Evolutionary conservation across 2,113 vertebrate species (phyloP).

Genomic region (Lampris megalopsis): DNA sequence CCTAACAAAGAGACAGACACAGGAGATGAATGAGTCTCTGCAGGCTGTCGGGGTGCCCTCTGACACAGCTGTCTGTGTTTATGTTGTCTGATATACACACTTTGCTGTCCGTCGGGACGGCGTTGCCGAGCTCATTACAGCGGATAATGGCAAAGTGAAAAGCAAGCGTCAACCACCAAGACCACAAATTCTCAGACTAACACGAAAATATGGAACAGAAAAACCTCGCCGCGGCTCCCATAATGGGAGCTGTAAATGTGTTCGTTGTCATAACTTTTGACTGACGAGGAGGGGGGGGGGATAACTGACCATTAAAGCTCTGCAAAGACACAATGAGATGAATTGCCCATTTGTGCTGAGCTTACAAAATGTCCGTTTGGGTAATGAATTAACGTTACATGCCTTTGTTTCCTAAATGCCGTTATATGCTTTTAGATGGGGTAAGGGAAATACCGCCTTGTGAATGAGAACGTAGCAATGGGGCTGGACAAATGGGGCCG

Average conservation of each 20-base stretch:
- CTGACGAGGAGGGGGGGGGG: slow-evolving; percentile 14
- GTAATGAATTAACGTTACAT: slow-evolving; percentile 29
- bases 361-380: slow-evolving; percentile 26
- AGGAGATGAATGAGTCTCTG: slow-evolving; percentile 69
- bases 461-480: slow-evolving; percentile 30
- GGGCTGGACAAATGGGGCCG: slow-evolving; percentile 30
- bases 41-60: slow-evolving; percentile 65
- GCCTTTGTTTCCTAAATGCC: slow-evolving; percentile 36
- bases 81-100: slow-evolving; percentile 64
- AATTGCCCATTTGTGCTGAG: slow-evolving; percentile 12
- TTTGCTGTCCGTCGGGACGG: slow-evolving; percentile 37
- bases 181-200: slow-evolving; percentile 33
- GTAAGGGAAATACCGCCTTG: slow-evolving; percentile 16
- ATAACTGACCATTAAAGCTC: slow-evolving; percentile 1
- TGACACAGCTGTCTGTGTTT: slow-evolving; percentile 71
- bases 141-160: slow-evolving; percentile 37
- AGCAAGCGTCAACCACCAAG: slow-evolving; percentile 16
- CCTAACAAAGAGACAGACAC: slow-evolving; percentile 59
- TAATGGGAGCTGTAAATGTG: slow-evolving; percentile 25
- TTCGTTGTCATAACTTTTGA: not conserved
- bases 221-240: slow-evolving; percentile 16
- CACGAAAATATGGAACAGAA: slow-evolving; percentile 16
- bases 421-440: slow-evolving; percentile 1
- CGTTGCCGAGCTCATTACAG: slow-evolving; percentile 40
- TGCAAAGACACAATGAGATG: slow-evolving; percentile 21